Percentiles rank a stretch among this genome's conserved stretches.
These are phyloP conservation scores for Melieria picta DNA, from an alignment of 2,888 invertebrate species.

Conservation along the genomic window DNA sequence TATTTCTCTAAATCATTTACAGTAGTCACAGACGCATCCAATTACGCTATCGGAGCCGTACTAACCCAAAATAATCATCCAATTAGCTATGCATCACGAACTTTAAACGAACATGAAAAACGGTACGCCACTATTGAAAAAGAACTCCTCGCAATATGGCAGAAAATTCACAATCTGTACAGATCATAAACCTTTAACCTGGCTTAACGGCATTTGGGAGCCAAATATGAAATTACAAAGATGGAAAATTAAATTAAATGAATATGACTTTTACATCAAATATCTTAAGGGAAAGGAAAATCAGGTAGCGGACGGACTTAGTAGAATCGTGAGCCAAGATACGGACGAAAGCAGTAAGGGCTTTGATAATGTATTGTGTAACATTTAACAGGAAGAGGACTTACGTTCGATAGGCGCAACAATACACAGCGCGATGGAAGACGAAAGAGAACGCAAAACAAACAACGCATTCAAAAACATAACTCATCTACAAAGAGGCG, in stretches of 20 bases:
- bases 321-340: slow-evolving; percentile 44
- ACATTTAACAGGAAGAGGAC: not conserved
- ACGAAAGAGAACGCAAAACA: not conserved
- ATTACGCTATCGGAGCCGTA: not conserved
- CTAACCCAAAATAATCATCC: slow-evolving; percentile 37
- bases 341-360: not conserved
- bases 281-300: slow-evolving; percentile 26
- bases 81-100: slow-evolving; percentile 38
- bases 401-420: slow-evolving; percentile 1
- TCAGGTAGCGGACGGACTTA: slow-evolving; percentile 38
- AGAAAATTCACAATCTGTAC: too few relatives aligned
- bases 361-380: too few relatives aligned
- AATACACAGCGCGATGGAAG: slow-evolving; percentile 38
- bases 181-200: slow-evolving; percentile 37
- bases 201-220: slow-evolving; percentile 45
- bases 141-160: slow-evolving; percentile 37
- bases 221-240: slow-evolving; percentile 55
- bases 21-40: not conserved
- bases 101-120: slow-evolving; percentile 38
- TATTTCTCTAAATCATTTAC: not conserved
- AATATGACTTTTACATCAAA: slow-evolving; percentile 33
- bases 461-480: slow-evolving; percentile 28
- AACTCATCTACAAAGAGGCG: slow-evolving; percentile 4
- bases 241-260: slow-evolving; percentile 29
- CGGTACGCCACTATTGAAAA: slow-evolving; percentile 45